A percentile compares a stretch with the other conserved stretches of the same genome.
phyloP scores from a whole-genome alignment of 1,140 invertebrate genomes.

The Tetramorium alpestre region DNA sequence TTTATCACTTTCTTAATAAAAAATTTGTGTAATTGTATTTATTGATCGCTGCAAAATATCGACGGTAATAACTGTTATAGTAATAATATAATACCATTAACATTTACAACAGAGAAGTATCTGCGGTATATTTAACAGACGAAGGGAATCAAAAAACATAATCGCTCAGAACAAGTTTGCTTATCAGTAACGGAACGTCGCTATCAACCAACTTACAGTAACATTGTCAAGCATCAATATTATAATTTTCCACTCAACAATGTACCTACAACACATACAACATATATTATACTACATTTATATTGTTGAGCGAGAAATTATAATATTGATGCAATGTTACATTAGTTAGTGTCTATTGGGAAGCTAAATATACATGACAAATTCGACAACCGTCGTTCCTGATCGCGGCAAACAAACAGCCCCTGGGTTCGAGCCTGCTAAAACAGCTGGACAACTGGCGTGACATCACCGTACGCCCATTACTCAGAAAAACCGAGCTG shows the following conservation, averaged over 20 bases:
- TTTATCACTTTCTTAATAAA: neutral
- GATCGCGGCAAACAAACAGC: conserved; percentile 18
- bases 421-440: too few relatives aligned
- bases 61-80: neutral
- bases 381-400: neutral
- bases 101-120: neutral
- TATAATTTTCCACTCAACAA: too few relatives aligned
- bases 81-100: neutral
- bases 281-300: too few relatives aligned
- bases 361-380: neutral
- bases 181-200: conserved; percentile 1
- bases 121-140: neutral
- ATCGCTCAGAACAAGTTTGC: neutral
- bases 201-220: too few relatives aligned
- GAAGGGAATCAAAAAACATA: neutral
- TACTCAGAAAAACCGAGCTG: neutral
- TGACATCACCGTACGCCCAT: neutral
- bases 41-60: neutral
- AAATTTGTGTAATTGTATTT: neutral
- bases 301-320: too few relatives aligned
- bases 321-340: too few relatives aligned
- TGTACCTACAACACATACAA: too few relatives aligned
- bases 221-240: too few relatives aligned
- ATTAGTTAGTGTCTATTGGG: too few relatives aligned
- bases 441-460: conserved; percentile 12